Evolutionary conservation across 2,888 invertebrate genomes (phyloP).

Genomic region (Gymnoscelis rufifasciata): DNA sequence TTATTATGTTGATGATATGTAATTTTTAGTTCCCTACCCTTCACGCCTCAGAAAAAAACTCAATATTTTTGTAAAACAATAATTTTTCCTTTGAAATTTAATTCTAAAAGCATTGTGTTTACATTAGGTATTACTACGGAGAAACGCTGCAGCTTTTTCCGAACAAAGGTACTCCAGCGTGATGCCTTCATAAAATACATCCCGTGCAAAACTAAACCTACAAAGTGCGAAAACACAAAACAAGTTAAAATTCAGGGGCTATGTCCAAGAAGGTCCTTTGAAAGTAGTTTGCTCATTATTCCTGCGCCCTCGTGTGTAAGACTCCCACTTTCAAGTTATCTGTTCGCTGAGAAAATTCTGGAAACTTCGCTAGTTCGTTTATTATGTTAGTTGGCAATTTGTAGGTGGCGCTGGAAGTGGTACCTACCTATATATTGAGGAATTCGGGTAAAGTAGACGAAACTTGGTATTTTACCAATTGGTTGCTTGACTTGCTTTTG

Average conservation of each 20-base stretch:
- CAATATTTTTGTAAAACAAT: no score
- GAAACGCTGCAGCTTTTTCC: no score
- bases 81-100: no score
- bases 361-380: constrained; percentile 12
- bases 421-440: no score
- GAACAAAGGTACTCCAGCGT: not conserved
- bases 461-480: no score
- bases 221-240: constrained; percentile 2
- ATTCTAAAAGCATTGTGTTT: no score
- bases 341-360: constrained; percentile 14
- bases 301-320: constrained; percentile 60
- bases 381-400: constrained; percentile 1
- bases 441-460: no score
- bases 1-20: no score
- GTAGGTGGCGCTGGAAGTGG: not conserved
- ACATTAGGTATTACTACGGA: no score
- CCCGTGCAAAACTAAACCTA: not conserved
- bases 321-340: constrained; percentile 30
- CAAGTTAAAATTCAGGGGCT: constrained; percentile 1
- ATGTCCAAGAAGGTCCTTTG: constrained; percentile 34
- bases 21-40: no score
- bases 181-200: not conserved
- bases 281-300: constrained; percentile 67
- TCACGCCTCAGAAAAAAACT: no score
- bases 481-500: no score